These are phyloP conservation scores for Leptarthrus brevirostris DNA, from an alignment of 2,888 invertebrate genomes.

Conservation along the genomic window DNA sequence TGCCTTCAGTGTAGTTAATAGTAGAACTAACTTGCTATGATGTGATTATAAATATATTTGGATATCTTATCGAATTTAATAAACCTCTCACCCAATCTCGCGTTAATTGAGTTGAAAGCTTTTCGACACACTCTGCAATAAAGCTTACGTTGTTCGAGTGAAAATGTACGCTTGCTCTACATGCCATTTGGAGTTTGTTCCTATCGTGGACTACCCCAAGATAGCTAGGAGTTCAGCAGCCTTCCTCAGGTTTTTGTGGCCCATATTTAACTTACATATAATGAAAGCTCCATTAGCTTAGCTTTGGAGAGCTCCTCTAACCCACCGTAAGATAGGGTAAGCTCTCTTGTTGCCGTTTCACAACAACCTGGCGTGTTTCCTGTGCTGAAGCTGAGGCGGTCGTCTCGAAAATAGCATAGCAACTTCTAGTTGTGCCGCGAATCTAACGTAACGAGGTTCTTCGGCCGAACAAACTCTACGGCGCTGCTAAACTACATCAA, in stretches of 20 bases:
- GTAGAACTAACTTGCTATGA: background rate
- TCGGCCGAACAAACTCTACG: slow-evolving; percentile 48
- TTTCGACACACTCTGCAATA: background rate
- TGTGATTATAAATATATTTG: background rate
- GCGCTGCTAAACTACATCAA: slow-evolving; percentile 30
- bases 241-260: slow-evolving; percentile 12
- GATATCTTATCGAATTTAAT: slow-evolving; percentile 13
- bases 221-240: background rate
- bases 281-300: slow-evolving; percentile 34
- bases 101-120: slow-evolving; percentile 27
- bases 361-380: background rate
- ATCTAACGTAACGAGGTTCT: slow-evolving; percentile 65
- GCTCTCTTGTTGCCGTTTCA: slow-evolving; percentile 9
- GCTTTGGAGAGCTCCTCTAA: slow-evolving; percentile 11
- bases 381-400: slow-evolving; percentile 49
- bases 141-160: background rate
- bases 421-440: slow-evolving; percentile 63
- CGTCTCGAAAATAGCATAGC: slow-evolving; percentile 52
- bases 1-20: no score
- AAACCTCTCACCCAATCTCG: slow-evolving; percentile 38
- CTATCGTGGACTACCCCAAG: background rate
- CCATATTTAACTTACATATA: slow-evolving; percentile 23
- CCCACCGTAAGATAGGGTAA: slow-evolving; percentile 6
- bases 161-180: background rate
- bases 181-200: background rate